Conservation (phyloP, 2,797 vertebrate genomes). For the Toxotes lorentzi region DNA sequence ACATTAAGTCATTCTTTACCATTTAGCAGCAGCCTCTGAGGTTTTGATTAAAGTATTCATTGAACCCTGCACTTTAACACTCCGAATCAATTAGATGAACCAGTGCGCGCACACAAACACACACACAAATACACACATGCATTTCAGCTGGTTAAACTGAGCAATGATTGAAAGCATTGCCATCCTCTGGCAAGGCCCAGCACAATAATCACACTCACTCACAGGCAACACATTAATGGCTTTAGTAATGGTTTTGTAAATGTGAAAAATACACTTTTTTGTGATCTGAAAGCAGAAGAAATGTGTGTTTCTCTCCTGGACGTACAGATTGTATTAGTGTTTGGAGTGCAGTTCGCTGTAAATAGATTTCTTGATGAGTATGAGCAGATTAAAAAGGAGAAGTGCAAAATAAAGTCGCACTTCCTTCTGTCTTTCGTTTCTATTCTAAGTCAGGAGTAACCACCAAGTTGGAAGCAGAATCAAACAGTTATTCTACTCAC, state of each 20-base stretch:
- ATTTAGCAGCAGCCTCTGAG: conserved; percentile 57
- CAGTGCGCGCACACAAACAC: conserved; percentile 5
- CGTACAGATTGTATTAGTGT: background rate
- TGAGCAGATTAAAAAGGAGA: conserved; percentile 35
- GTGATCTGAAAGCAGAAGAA: conserved; percentile 31
- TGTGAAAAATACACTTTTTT: conserved; percentile 39
- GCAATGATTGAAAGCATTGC: conserved; percentile 68
- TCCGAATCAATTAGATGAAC: conserved; percentile 76
- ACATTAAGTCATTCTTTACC: conserved; percentile 61
- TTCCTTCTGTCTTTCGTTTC: conserved; percentile 55
- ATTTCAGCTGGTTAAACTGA: conserved; percentile 63
- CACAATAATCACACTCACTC: conserved; percentile 60
- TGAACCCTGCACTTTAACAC: conserved; percentile 72
- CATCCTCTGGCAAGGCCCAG: conserved; percentile 51
- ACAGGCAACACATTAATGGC: conserved; percentile 61
- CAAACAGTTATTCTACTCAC: conserved; percentile 15
- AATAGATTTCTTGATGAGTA: conserved; percentile 10
- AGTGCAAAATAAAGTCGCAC: conserved; percentile 34
- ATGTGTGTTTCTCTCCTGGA: background rate
- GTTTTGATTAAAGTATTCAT: conserved; percentile 66
- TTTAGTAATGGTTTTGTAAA: conserved; percentile 35
- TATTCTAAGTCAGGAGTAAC: conserved; percentile 26
- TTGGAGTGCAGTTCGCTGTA: conserved; percentile 16
- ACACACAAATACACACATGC: conserved; percentile 27
- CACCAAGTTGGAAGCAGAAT: conserved; percentile 23